Base-by-base conservation (phyloP, 2,113 vertebrate species). In the Zosterops pallidus region DNA sequence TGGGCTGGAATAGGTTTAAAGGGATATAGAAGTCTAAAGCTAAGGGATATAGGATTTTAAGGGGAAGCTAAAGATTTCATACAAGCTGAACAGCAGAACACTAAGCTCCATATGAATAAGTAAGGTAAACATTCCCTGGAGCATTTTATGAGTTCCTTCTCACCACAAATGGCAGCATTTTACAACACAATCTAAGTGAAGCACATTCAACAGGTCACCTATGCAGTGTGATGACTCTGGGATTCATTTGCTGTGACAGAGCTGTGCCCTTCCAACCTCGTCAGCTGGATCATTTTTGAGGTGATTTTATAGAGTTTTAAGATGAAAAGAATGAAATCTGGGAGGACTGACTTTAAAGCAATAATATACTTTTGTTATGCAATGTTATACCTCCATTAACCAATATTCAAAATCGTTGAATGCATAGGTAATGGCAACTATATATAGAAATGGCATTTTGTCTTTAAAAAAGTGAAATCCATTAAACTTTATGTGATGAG, bases 131-230 rank as follows among this genome's bases (percentile, higher is more conserved):
- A 80, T 79, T 94, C 92, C 84, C 95, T 97, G 89, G 60, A 96
- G 86, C 85, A 55, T 88, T 97, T 98, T 96, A 97, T 86, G 50
- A 52, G 70, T 26, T 85, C 29, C 56, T 88, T 65, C 70, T 87
- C 65, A 67, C 65, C 47, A 57, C 31, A 87, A 92, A 53, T 62
- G 52, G 91, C 79, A 97, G 49, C 79, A 52, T 94, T 97, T 98
- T 96, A 96, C 29, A 68, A 42, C 85, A 59, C n/a, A 14, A 81
- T 86, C 95, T 95, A 97, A 97, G 91, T 94, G 93, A 97, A 97
- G 89, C 67, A 84, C 76, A 35, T 93, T 94, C 39, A 77, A 75
- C 92, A 96, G 92, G 92, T 95, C 96, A 97, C 97, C 95, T 95
- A 82, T 91, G 91, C 71, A 91, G 85, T 2, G 35, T 14, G 63